These are phyloP conservation scores for Anseranas semipalmata DNA, from an alignment of 2,113 vertebrate species.

Conservation along the genomic window DNA sequence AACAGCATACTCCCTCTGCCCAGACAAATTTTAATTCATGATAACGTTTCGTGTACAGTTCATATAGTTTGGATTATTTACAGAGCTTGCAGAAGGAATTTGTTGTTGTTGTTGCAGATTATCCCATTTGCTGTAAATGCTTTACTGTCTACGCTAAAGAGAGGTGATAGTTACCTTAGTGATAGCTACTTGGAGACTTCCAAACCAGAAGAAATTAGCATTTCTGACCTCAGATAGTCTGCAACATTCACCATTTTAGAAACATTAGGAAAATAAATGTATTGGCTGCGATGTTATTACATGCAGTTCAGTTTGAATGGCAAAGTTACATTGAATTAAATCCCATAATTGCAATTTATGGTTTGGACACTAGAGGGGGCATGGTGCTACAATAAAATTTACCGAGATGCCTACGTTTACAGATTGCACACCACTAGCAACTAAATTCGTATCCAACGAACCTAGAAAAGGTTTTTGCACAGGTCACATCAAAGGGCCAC, in stretches of 20 bases:
- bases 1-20: not conserved
- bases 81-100: not conserved
- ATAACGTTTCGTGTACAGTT: not conserved
- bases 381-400: not conserved
- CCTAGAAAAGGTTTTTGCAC: not conserved
- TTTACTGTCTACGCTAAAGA: not conserved
- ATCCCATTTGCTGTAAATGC: not conserved
- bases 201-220: not conserved
- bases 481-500: not conserved
- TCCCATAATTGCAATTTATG: not conserved
- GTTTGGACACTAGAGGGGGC: not conserved
- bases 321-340: not conserved
- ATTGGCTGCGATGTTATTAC: not conserved
- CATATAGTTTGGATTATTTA: not conserved
- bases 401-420: accelerated
- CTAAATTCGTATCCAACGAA: accelerated
- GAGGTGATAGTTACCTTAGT: not conserved
- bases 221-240: not conserved
- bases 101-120: not conserved
- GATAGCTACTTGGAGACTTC: not conserved
- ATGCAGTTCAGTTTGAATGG: not conserved
- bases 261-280: not conserved
- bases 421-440: too few species aligned
- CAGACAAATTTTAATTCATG: not conserved
- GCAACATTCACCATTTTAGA: not conserved